Percentiles rank a stretch among this genome's conserved stretches.
Evolutionary conservation across 2,113 vertebrate genomes (phyloP).

Genomic region (Platycercus adscitus): DNA sequence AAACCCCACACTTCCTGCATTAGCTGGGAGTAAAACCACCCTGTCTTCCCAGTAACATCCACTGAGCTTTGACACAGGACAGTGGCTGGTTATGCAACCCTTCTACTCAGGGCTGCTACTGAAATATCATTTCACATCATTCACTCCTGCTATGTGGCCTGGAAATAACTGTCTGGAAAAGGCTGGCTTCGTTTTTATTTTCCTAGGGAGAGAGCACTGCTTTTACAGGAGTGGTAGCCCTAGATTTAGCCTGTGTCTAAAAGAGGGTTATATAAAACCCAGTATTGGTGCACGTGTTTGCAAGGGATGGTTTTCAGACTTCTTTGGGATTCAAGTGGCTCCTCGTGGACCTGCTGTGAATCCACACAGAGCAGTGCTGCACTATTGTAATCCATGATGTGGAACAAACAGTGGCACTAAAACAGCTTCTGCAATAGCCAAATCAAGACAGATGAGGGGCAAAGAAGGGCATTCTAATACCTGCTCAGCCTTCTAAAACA

Average conservation of each 20-base stretch:
- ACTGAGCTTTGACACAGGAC: not conserved
- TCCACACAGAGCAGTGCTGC: not conserved
- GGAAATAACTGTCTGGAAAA: slow-evolving; percentile 54
- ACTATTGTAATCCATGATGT: not conserved
- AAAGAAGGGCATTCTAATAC: not conserved
- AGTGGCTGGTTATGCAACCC: slow-evolving; percentile 35
- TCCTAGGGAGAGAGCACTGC: not conserved
- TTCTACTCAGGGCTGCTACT: slow-evolving; percentile 6
- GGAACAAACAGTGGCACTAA: not conserved
- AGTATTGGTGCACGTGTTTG: not conserved
- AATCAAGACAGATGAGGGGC: not conserved
- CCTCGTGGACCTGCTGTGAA: not conserved
- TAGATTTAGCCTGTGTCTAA: not conserved
- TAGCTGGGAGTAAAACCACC: not conserved
- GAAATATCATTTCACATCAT: slow-evolving; percentile 52
- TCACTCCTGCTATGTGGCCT: slow-evolving; percentile 48
- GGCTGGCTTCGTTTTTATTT: not conserved
- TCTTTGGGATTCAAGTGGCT: not conserved
- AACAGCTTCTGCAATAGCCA: not conserved
- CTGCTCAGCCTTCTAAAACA: not conserved
- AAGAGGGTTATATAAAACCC: slow-evolving; percentile 29
- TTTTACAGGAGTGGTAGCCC: not conserved
- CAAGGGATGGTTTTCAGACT: not conserved
- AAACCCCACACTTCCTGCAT: not conserved
- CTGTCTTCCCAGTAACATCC: not conserved